Evolutionary conservation across 2,113 vertebrate species (phyloP), one percentile per base, ranked within the genome.

Genomic region (Apeltes quadracus): DNA sequence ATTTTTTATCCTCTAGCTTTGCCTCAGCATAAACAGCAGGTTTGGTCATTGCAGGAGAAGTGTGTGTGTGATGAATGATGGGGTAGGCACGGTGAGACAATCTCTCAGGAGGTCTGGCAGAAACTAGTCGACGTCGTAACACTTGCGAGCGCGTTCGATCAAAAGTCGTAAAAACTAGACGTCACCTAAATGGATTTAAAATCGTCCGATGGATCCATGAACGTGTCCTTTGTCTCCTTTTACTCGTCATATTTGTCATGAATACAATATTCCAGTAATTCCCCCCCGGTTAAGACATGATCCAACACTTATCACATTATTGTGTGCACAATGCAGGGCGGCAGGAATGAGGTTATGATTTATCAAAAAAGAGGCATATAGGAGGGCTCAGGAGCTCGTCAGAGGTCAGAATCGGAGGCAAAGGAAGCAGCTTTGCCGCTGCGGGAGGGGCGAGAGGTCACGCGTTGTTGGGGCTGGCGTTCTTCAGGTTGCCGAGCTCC

Each of bases 401-500:
- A 65, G 85, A 90, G 87, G 89, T 91, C 84, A 83, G 78, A 79
- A 23, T 4, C 5, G 34, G 80, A 59, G 77, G 75, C 62, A 81
- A 72, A 84, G 71, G 78, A 69, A 76, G 81, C 71, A 50, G 81
- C 73, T 71, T 72, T 74, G 72, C 82, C 86, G 80, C 83, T 87
- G 63, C 82, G 64, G 53, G 39, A 71, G 66, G n/a, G 83, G 54
- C 72, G 29, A 76, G 85, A 79, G 88, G 92, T 95, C 95, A 97
- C 67, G 94, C 94, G 87, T 95, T 96, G 93, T 97, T 96, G 43
- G 96, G 95, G 88, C 85, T 96, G 66, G 88, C 83, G 92, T 99
- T 99, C 62, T 95, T 95, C 72, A 97, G 84, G 93, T 99, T 99
- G 84, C 96, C 97, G 22, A 99, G 87, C 82, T 98, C 97, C 88